Evolutionary conservation across 2,113 vertebrate genomes (phyloP).

Genomic region (Perognathus longimembris): DNA sequence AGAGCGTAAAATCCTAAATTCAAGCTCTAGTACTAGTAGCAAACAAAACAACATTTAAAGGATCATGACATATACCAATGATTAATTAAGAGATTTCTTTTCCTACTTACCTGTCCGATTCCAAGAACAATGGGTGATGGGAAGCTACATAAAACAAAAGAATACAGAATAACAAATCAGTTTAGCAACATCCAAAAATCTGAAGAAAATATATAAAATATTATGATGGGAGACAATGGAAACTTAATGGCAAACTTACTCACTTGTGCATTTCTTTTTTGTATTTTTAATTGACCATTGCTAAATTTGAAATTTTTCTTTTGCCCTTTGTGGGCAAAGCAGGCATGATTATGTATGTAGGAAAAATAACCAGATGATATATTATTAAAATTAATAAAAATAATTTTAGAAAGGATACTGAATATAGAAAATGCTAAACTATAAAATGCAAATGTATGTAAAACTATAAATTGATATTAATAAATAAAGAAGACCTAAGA

Average conservation of each 20-base stretch:
- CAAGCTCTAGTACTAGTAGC: no score
- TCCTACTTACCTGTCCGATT: constrained; percentile 88
- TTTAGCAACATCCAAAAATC: background rate
- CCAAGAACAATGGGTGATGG: constrained; percentile 87
- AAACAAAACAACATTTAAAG: no score
- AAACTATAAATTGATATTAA: background rate
- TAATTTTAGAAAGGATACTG: constrained; percentile 3
- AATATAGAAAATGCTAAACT: background rate
- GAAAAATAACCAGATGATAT: background rate
- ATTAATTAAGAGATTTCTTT: constrained; percentile 3
- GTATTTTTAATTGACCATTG: background rate
- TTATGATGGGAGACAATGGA: background rate
- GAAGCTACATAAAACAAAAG: constrained; percentile 85
- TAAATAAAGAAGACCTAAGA: constrained; percentile 31
- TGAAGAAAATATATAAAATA: background rate
- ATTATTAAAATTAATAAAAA: constrained; percentile 32
- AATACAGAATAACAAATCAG: constrained; percentile 68
- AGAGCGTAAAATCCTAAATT: no score
- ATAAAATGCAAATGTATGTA: background rate
- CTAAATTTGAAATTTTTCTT: background rate
- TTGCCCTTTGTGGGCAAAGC: background rate
- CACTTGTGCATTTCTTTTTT: background rate
- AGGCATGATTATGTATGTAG: background rate
- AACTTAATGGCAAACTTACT: background rate
- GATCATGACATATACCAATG: background rate